Base-by-base conservation (phyloP, 1,140 invertebrate genomes). In the Periplaneta americana region DNA sequence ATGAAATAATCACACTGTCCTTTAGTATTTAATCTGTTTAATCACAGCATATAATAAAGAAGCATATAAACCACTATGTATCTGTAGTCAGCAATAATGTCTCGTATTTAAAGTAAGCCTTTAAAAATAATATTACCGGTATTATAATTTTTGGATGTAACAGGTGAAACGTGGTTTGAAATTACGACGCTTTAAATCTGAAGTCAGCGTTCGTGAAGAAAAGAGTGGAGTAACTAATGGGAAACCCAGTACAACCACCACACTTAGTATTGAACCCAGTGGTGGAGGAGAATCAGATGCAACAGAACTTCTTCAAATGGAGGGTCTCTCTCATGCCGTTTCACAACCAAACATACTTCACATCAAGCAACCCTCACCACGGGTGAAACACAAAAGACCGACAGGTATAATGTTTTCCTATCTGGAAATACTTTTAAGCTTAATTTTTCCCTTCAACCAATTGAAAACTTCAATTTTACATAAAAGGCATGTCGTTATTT, bases 141-240 rank as follows among this genome's bases (percentile, higher is more conserved):
- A 76, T 76, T 0, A 0, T 8, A 9, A 31, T 76, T 34, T 31
- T 76, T 76, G 31, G 6, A 22, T 76, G 82, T 82, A 82, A 22
- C 80, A 89, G 88, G 86, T 89, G 79, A 88, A 88, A 82, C 85
- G 87, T 74, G 87, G 88, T 35, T 84, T 89, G 75, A 87, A 86
- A 80, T 85, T 89, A 37, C 85, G 88, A 57, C 85, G 88, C 84
- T 89, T 89, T 82, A 87, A 88, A 17, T 90, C 88, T 3, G 89
- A 90, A 84, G 88, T 88, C 0, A 89, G 87, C 81, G 88, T 90
- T 36, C 86, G 88, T 75, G 88, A 89, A 15, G 80, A 75, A 31
- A 77, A 57, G 33, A 35, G 80, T n/a, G 35, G 77, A 6, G 81
- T 78, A 57, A 83, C 81, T 11, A 81, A 5, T 34, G 80, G 78